Evolutionary conservation across 2,888 invertebrate genomes (phyloP).

Genomic region (Caenorhabditis uteleia): DNA sequence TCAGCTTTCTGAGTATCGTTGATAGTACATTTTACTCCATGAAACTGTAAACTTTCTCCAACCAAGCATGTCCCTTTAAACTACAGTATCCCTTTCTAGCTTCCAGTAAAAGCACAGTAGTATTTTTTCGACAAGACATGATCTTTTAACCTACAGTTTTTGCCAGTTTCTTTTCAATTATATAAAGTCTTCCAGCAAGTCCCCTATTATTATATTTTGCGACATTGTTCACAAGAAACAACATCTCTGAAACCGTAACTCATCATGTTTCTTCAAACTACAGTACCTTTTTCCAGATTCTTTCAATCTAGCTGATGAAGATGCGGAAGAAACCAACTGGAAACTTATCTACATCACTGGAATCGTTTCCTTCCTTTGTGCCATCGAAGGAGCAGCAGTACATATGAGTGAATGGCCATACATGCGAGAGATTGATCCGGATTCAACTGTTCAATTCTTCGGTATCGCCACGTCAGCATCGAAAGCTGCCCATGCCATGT

Average conservation of each 20-base stretch:
- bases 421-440: slow-evolving; percentile 34
- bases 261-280: too few species aligned
- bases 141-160: too few species aligned
- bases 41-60: too few species aligned
- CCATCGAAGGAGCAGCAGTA: slow-evolving; percentile 36
- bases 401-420: slow-evolving; percentile 43
- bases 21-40: too few species aligned
- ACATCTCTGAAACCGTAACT: too few species aligned
- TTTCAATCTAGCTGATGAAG: slow-evolving; percentile 25
- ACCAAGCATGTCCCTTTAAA: too few species aligned
- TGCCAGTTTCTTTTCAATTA: too few species aligned
- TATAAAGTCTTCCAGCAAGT: neutral
- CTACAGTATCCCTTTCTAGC: too few species aligned
- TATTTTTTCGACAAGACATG: too few species aligned
- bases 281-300: too few species aligned
- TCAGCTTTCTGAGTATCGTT: too few species aligned
- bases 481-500: slow-evolving; percentile 33
- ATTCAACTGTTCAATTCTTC: slow-evolving; percentile 36
- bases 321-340: slow-evolving; percentile 34
- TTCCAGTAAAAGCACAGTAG: too few species aligned
- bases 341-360: slow-evolving; percentile 33
- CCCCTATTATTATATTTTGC: neutral
- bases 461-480: slow-evolving; percentile 33
- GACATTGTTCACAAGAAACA: neutral
- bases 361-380: slow-evolving; percentile 33